These are phyloP conservation scores for Rutilus rutilus DNA, from an alignment of 2,113 vertebrate species.

Conservation along the genomic window DNA sequence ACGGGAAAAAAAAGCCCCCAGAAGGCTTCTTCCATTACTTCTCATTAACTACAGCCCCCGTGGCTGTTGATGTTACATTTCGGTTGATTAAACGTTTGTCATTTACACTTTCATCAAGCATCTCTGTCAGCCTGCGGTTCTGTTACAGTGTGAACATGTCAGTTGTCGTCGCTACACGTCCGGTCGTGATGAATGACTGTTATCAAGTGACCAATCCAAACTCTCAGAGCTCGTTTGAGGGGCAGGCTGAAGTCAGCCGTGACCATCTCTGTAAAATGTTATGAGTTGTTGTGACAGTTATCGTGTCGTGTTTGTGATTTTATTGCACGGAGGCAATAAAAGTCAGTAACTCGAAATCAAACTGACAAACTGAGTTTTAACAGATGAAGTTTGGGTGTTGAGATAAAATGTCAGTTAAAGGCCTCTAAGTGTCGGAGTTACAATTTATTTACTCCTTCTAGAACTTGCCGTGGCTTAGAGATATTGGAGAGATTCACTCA, in stretches of 20 bases:
- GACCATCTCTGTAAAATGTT: slow-evolving; percentile 53
- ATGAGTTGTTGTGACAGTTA: slow-evolving; percentile 58
- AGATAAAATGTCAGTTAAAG: slow-evolving; percentile 38
- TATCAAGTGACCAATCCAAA: slow-evolving; percentile 59
- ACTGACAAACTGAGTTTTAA: slow-evolving; percentile 48
- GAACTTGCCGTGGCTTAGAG: not conserved
- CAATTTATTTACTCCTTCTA: not conserved
- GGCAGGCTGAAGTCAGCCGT: slow-evolving; percentile 49
- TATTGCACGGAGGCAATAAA: slow-evolving; percentile 15
- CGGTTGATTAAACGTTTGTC: slow-evolving; percentile 61
- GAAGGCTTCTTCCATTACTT: slow-evolving; percentile 60
- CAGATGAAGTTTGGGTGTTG: slow-evolving; percentile 38
- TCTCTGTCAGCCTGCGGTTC: slow-evolving; percentile 55
- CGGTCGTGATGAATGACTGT: slow-evolving; percentile 58
- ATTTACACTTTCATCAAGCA: slow-evolving; percentile 58
- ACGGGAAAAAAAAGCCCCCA: slow-evolving; percentile 45
- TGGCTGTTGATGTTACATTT: slow-evolving; percentile 62
- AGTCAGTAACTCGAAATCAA: slow-evolving; percentile 29
- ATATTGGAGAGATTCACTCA: not conserved
- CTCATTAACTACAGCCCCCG: slow-evolving; percentile 58
- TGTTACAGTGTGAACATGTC: slow-evolving; percentile 54
- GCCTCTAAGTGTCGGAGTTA: slow-evolving; percentile 1
- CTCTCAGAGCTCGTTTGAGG: slow-evolving; percentile 41
- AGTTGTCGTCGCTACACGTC: slow-evolving; percentile 56
- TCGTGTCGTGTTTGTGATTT: slow-evolving; percentile 48